Conservation (phyloP, 2,113 vertebrate species). For the Cairina moschata region DNA sequence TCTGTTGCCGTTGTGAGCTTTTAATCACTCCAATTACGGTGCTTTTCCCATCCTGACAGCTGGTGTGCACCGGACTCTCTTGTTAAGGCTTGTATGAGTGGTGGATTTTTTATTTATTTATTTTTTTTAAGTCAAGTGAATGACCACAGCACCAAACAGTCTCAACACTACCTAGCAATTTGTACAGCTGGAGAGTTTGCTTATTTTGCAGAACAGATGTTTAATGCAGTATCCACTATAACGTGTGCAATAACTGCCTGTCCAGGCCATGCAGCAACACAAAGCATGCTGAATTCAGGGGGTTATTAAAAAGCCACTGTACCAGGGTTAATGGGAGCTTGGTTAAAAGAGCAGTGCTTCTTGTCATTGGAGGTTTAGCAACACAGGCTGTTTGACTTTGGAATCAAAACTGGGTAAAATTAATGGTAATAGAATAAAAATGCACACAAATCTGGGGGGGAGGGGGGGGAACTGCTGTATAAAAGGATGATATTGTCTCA, state of each 20-base stretch:
- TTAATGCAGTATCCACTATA: not conserved
- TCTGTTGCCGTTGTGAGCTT: slow-evolving; percentile 31
- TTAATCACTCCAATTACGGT: slow-evolving; percentile 63
- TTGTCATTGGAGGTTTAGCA: not conserved
- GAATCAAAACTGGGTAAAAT: not conserved
- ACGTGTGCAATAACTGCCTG: not conserved
- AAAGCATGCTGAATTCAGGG: not conserved
- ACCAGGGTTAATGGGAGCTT: not conserved
- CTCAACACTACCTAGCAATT: slow-evolving; percentile 3
- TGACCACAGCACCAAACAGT: not conserved
- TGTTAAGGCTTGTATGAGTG: not conserved
- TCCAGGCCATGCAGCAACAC: not conserved
- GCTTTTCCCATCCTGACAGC: slow-evolving; percentile 45
- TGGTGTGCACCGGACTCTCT: slow-evolving; percentile 1
- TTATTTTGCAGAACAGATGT: slow-evolving; percentile 14
- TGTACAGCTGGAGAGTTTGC: slow-evolving; percentile 34
- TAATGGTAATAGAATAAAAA: not conserved
- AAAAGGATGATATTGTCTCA: not conserved
- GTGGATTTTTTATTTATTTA: not conserved
- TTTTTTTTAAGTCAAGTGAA: not conserved
- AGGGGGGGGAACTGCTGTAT: not conserved
- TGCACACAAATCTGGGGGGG: not conserved
- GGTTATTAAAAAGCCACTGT: not conserved
- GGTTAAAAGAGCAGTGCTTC: not conserved
- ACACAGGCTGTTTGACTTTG: not conserved